Evolutionary conservation across 1,140 invertebrate genomes (phyloP).

Genomic region (Manduca sexta): DNA sequence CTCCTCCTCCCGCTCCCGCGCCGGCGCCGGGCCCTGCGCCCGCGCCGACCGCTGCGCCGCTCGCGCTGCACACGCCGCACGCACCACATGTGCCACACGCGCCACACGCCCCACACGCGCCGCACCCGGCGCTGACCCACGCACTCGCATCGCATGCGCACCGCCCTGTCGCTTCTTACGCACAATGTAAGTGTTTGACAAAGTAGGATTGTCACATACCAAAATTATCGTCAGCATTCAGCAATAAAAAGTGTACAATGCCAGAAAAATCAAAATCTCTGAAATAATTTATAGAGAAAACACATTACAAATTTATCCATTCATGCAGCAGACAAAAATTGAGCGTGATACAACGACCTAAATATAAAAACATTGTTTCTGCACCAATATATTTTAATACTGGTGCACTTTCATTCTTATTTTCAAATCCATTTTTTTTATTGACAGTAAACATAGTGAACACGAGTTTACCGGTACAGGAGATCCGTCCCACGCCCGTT

Average conservation of each 20-base stretch:
- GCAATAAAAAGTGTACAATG: no score
- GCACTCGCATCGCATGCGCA: not conserved
- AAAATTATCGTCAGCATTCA: no score
- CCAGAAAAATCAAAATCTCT: no score
- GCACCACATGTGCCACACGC: conserved; percentile 14
- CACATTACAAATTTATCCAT: no score
- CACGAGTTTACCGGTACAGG: conserved; percentile 25
- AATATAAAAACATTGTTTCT: no score
- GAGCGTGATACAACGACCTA: no score
- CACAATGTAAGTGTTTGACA: no score
- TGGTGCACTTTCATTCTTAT: no score
- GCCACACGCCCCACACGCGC: conserved; percentile 15
- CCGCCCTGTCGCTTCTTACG: conserved; percentile 9
- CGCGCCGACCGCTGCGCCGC: conserved; percentile 8
- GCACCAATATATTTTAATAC: no score
- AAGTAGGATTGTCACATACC: no score
- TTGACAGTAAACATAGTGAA: conserved; percentile 36
- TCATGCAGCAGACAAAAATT: no score
- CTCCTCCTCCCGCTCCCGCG: conserved; percentile 11
- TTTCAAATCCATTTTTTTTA: conserved; percentile 1
- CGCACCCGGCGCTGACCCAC: conserved; percentile 7
- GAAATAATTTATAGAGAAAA: no score
- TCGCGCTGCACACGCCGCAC: conserved; percentile 9
- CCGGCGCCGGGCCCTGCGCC: conserved; percentile 9
- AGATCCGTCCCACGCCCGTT: conserved; percentile 24